Evolutionary conservation across 2,888 invertebrate genomes (phyloP).

Genomic region (Apodemia zela): DNA sequence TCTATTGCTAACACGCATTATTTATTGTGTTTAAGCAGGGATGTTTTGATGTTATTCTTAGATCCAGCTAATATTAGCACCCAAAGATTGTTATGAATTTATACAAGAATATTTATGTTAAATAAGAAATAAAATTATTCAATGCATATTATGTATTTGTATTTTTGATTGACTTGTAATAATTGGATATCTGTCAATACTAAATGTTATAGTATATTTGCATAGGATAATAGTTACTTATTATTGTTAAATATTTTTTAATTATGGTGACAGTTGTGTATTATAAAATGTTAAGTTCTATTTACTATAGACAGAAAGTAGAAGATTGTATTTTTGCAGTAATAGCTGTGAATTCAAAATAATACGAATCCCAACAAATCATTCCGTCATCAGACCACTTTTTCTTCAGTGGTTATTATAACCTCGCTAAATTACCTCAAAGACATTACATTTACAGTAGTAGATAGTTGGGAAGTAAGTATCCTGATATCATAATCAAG

Average conservation of each 20-base stretch:
- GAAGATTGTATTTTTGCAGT: no score
- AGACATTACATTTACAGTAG: no score
- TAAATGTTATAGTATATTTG: background rate
- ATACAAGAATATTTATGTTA: conserved; percentile 80
- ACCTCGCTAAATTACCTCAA: no score
- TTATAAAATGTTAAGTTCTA: no score
- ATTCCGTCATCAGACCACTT: no score
- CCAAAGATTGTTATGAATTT: conserved; percentile 81
- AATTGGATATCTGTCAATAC: conserved; percentile 28
- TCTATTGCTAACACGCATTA: conserved; percentile 42
- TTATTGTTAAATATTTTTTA: background rate
- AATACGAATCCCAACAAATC: no score
- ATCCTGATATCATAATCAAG: no score
- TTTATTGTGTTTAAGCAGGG: conserved; percentile 44
- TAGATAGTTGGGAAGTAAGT: no score
- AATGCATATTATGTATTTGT: conserved; percentile 48
- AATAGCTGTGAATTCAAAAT: no score
- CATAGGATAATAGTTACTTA: background rate
- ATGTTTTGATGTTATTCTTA: conserved; percentile 54
- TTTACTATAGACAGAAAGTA: no score
- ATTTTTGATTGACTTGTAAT: conserved; percentile 48
- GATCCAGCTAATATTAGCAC: conserved; percentile 64
- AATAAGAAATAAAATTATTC: conserved; percentile 76
- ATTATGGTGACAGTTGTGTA: background rate
- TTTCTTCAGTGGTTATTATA: no score